Conservation (phyloP, 2,888 invertebrate species). For the Pantelozetes paolii region DNA sequence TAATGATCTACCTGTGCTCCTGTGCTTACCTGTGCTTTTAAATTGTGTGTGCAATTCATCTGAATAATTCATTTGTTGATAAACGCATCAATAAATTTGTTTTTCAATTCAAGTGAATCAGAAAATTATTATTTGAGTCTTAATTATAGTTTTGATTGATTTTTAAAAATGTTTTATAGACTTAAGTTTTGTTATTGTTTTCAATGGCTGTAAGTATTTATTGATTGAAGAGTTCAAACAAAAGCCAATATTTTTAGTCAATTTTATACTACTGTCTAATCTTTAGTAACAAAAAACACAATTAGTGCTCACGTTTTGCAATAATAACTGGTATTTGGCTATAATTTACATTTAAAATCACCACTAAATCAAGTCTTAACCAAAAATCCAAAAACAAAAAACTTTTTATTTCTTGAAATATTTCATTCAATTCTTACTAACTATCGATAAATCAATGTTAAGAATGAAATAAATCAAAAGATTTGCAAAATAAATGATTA, state of each 20-base stretch:
- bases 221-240: background rate
- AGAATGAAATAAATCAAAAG: no score
- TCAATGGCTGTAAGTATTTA: background rate
- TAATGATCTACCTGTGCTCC: background rate
- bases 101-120: background rate
- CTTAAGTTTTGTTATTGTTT: background rate
- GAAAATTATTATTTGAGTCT: conserved; percentile 3
- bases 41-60: no score
- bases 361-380: background rate
- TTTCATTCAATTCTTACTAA: no score
- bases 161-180: background rate
- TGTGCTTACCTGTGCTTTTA: no score
- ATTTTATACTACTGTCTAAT: background rate
- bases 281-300: background rate
- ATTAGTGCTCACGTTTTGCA: background rate
- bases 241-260: background rate
- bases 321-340: background rate
- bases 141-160: background rate
- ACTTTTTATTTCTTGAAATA: background rate
- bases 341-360: background rate
- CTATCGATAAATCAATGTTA: background rate
- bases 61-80: conserved; percentile 2
- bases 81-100: background rate
- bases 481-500: no score
- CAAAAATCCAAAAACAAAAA: background rate